Percentiles rank a stretch among this genome's conserved stretches.
Conservation (phyloP, 2,113 vertebrate species). For the Rallus limicola region DNA sequence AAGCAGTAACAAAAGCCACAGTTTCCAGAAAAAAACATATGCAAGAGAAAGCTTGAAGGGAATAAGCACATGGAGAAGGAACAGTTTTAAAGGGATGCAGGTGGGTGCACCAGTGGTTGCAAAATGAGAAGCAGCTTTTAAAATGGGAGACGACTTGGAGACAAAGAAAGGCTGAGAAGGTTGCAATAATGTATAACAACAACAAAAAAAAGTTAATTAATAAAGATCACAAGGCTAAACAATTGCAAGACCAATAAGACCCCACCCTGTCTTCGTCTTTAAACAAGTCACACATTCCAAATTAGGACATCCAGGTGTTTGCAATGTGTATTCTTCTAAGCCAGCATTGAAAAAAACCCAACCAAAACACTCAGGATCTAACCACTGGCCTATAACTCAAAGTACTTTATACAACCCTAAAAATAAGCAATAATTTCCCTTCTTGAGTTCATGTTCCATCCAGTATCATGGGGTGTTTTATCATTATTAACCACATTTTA, state of each 20-base stretch:
- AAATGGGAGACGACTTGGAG: not conserved
- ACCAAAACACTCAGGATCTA: not conserved
- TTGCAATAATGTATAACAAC: not conserved
- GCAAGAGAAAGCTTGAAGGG: not conserved
- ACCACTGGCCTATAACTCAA: not conserved
- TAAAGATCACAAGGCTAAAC: not conserved
- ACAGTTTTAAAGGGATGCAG: not conserved
- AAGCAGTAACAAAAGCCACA: not conserved
- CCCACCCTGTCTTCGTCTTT: not conserved
- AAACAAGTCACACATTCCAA: not conserved
- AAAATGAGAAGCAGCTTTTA: not conserved
- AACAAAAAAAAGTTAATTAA: not conserved
- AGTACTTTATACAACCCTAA: not conserved
- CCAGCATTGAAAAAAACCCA: not conserved
- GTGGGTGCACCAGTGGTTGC: not conserved
- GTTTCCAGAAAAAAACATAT: not conserved
- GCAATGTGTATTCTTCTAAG: not conserved
- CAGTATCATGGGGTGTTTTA: not conserved
- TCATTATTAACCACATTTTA: not conserved
- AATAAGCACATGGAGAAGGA: not conserved
- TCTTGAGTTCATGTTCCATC: not conserved
- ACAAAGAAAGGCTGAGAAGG: not conserved
- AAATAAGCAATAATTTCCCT: not conserved
- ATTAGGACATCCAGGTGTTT: not conserved
- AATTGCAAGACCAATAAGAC: not conserved